A percentile compares a stretch with the other conserved stretches of the same genome.
phyloP scores from a whole-genome alignment of 2,888 invertebrate genomes.

The Anoplius nigerrimus region DNA sequence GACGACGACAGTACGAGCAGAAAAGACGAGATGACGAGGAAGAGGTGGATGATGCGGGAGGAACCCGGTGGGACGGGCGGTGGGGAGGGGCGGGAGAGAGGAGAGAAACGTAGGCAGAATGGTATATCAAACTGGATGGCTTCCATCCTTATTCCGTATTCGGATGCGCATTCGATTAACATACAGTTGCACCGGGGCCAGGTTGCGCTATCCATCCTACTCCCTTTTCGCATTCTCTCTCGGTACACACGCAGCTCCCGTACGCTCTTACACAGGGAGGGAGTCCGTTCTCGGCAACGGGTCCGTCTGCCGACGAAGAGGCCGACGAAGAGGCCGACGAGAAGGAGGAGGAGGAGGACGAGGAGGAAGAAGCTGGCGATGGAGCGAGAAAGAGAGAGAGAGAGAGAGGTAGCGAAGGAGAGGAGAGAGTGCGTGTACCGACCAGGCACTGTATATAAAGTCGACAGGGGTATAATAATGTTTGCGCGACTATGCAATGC shows the following conservation, averaged over 20 bases:
- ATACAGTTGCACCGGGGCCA: slow-evolving; percentile 67
- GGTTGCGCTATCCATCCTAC: slow-evolving; percentile 62
- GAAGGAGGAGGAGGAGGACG: background rate
- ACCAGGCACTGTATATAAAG: slow-evolving; percentile 58
- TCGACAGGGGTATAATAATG: slow-evolving; percentile 61
- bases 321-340: background rate
- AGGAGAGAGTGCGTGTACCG: slow-evolving; percentile 42
- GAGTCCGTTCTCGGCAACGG: slow-evolving; percentile 31
- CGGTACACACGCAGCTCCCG: slow-evolving; percentile 20
- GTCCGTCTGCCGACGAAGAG: background rate
- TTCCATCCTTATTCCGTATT: slow-evolving; percentile 70
- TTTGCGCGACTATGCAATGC: slow-evolving; percentile 60
- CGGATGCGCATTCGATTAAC: slow-evolving; percentile 71
- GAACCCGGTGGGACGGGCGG: slow-evolving; percentile 31
- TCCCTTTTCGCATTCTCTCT: slow-evolving; percentile 58
- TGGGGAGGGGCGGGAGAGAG: slow-evolving; percentile 29
- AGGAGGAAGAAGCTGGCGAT: background rate
- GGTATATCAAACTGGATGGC: slow-evolving; percentile 61
- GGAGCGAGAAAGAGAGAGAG: slow-evolving; percentile 12
- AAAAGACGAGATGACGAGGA: slow-evolving; percentile 55
- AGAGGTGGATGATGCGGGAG: slow-evolving; percentile 48
- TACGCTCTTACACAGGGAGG: slow-evolving; percentile 23
- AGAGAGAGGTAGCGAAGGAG: slow-evolving; percentile 4
- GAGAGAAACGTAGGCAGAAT: slow-evolving; percentile 52
- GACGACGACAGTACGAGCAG: slow-evolving; percentile 36